phyloP scores from a whole-genome alignment of 2,888 invertebrate genomes.

The Matsumyia berberina region DNA sequence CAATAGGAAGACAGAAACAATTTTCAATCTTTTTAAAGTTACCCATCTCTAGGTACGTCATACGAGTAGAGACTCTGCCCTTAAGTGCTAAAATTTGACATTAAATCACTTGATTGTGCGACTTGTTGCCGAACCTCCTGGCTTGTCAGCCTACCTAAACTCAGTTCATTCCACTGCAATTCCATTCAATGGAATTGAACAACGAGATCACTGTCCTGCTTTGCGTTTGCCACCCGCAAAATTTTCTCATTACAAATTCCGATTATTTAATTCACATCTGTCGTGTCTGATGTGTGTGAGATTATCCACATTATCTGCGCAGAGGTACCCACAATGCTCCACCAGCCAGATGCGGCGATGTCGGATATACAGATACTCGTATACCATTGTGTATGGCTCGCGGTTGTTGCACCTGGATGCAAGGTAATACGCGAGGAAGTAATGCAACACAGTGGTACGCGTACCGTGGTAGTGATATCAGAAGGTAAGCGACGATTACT shows the following conservation, averaged over 20 bases:
- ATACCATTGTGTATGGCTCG: slow-evolving; percentile 26
- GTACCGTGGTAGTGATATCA: slow-evolving; percentile 39
- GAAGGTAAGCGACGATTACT: slow-evolving; percentile 59
- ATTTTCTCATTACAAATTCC: slow-evolving; percentile 28
- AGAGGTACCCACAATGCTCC: slow-evolving; percentile 13
- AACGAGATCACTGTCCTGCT: slow-evolving; percentile 25
- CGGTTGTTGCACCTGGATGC: slow-evolving; percentile 74
- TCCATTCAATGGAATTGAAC: neutral
- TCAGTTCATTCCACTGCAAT: neutral
- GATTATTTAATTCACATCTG: slow-evolving; percentile 48
- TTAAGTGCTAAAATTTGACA: too few species aligned
- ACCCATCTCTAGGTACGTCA: too few species aligned
- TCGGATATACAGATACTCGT: slow-evolving; percentile 11
- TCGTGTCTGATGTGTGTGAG: slow-evolving; percentile 11
- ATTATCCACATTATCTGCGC: slow-evolving; percentile 21
- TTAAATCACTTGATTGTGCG: too few species aligned
- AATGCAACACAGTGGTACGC: slow-evolving; percentile 32
- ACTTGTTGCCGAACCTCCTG: too few species aligned
- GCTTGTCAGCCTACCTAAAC: neutral
- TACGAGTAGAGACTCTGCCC: too few species aligned
- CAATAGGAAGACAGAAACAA: too few species aligned
- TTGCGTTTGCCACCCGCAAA: slow-evolving; percentile 9
- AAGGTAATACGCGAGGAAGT: slow-evolving; percentile 61
- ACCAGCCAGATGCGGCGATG: slow-evolving; percentile 2
- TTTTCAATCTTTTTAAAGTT: too few species aligned